phyloP scores from a whole-genome alignment of 2,888 invertebrate species.

The Plagiodera versicolora region DNA sequence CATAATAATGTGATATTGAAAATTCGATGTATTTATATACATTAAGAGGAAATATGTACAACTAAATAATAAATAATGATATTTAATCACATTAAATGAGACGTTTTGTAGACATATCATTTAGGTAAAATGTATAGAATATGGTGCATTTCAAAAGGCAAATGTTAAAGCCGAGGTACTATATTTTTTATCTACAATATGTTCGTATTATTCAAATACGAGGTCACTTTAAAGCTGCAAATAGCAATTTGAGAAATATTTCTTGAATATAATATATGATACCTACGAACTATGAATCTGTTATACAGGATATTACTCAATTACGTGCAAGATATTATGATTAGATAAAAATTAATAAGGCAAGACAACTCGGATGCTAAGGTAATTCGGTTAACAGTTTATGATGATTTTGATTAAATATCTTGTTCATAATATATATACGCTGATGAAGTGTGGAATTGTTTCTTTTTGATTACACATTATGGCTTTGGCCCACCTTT shows the following conservation, averaged over 20 bases:
- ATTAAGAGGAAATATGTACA: conserved; percentile 30
- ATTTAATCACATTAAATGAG: conserved; percentile 15
- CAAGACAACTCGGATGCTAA: too few species aligned
- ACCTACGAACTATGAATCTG: too few species aligned
- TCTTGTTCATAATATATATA: too few species aligned
- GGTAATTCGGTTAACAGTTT: too few species aligned
- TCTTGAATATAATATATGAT: neutral
- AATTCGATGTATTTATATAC: conserved; percentile 39
- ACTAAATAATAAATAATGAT: conserved; percentile 17
- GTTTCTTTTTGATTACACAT: too few species aligned
- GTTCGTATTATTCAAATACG: conserved; percentile 18
- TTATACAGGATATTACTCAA: too few species aligned
- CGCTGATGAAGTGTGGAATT: too few species aligned
- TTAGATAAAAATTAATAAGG: too few species aligned
- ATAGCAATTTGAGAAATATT: conserved; percentile 10
- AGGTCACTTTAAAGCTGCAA: conserved; percentile 30
- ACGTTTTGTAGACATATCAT: conserved; percentile 13
- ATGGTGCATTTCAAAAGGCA: conserved; percentile 26
- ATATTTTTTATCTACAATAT: conserved; percentile 23
- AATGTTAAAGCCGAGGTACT: conserved; percentile 25
- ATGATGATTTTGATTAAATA: too few species aligned
- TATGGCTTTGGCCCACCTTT: too few species aligned
- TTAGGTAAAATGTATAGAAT: conserved; percentile 15
- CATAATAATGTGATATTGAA: conserved; percentile 26
- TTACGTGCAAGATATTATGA: too few species aligned